These are phyloP conservation scores for Catharus ustulatus DNA, from an alignment of 2,797 vertebrate species.

Conservation along the genomic window DNA sequence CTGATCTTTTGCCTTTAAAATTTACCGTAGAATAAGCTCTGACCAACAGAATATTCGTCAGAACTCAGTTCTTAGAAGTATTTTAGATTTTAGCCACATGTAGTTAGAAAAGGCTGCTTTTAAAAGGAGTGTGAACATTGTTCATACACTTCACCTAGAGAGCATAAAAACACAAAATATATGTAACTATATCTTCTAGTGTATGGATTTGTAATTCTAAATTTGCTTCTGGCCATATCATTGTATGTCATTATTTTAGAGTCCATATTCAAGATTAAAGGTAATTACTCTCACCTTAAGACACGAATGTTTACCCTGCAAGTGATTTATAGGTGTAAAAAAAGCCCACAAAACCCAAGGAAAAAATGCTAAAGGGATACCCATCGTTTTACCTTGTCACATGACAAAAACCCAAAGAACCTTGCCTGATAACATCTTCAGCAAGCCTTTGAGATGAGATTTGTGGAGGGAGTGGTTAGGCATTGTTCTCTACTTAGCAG, in stretches of 20 bases:
- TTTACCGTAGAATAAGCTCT: not conserved
- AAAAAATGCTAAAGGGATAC: not conserved
- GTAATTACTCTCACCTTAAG: not conserved
- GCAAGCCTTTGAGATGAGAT: not conserved
- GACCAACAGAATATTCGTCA: not conserved
- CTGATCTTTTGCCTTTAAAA: not conserved
- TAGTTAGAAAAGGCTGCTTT: not conserved
- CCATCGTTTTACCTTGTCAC: not conserved
- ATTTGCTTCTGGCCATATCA: not conserved
- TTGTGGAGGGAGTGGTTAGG: not conserved
- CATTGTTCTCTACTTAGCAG: not conserved
- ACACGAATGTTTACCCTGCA: not conserved
- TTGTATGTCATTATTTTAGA: not conserved
- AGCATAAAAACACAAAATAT: not conserved
- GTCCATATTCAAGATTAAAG: not conserved
- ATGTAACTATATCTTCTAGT: not conserved
- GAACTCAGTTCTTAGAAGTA: not conserved
- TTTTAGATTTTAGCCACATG: not conserved
- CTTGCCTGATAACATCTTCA: not conserved
- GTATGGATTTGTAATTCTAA: not conserved
- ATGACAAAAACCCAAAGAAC: not conserved
- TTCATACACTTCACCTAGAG: not conserved
- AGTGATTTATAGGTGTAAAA: not conserved
- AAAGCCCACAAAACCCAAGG: not conserved
- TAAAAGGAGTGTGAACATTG: not conserved